phyloP scores from a whole-genome alignment of 2,888 invertebrate genomes.

The Neocrepidodera transversa region DNA sequence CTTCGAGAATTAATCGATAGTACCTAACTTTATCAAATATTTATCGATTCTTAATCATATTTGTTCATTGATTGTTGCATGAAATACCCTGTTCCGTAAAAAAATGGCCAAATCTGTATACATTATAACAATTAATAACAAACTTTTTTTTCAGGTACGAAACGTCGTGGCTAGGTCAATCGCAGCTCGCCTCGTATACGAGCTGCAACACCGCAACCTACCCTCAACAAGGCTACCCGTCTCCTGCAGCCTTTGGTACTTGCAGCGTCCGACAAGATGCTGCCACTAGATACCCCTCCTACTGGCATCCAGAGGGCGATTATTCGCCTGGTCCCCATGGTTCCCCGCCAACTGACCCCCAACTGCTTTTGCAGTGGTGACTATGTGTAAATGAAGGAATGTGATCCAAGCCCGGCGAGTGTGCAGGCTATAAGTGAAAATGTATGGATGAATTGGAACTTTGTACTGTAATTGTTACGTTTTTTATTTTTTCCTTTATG shows the following conservation, averaged over 20 bases:
- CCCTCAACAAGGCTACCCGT: slow-evolving; percentile 32
- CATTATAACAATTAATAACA: too few relatives aligned
- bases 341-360: slow-evolving; percentile 56
- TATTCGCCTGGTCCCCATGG: slow-evolving; percentile 54
- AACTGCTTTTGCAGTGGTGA: slow-evolving; percentile 58
- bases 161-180: slow-evolving; percentile 53
- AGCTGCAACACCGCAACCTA: slow-evolving; percentile 49
- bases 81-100: too few relatives aligned
- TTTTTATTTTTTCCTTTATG: slow-evolving; percentile 19
- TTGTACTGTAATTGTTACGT: slow-evolving; percentile 23
- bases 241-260: slow-evolving; percentile 63
- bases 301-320: slow-evolving; percentile 59
- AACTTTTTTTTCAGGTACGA: slow-evolving; percentile 63
- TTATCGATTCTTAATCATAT: too few relatives aligned
- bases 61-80: too few relatives aligned
- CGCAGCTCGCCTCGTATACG: slow-evolving; percentile 49
- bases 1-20: too few relatives aligned
- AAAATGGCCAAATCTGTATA: too few relatives aligned
- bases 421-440: slow-evolving; percentile 1
- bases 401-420: slow-evolving; percentile 23
- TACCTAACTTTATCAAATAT: too few relatives aligned
- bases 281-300: slow-evolving; percentile 46
- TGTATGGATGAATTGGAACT: slow-evolving; percentile 1
- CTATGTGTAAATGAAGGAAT: slow-evolving; percentile 46
- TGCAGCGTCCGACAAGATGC: slow-evolving; percentile 64